Percentiles rank a stretch among this genome's conserved stretches.
These are phyloP conservation scores for Carapus acus DNA, from an alignment of 2,797 vertebrate genomes.

Conservation along the genomic window DNA sequence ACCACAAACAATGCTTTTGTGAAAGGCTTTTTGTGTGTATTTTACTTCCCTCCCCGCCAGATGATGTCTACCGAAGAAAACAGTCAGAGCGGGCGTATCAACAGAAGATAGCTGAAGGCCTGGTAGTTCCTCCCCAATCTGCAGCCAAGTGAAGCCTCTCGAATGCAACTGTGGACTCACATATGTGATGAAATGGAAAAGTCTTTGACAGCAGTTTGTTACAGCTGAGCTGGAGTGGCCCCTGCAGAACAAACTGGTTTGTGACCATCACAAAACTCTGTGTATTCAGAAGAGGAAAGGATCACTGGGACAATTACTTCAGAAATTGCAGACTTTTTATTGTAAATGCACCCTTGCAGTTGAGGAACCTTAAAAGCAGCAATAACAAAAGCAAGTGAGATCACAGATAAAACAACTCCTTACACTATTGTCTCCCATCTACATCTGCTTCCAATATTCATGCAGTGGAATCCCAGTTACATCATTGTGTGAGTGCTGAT, in stretches of 20 bases:
- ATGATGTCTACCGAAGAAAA: slow-evolving; percentile 96
- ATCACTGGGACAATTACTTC: slow-evolving; percentile 23
- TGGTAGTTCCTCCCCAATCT: slow-evolving; percentile 49
- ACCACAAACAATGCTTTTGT: too few relatives aligned
- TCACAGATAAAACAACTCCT: slow-evolving; percentile 6
- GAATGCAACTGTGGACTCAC: slow-evolving; percentile 20
- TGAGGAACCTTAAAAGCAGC: too few relatives aligned
- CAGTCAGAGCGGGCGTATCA: slow-evolving; percentile 82
- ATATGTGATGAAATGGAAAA: slow-evolving; percentile 14
- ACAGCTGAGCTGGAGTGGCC: slow-evolving; percentile 12
- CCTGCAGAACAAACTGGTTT: neutral
- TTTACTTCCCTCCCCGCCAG: slow-evolving; percentile 62
- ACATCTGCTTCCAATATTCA: slow-evolving; percentile 6
- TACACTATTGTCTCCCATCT: too few relatives aligned
- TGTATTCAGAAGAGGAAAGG: slow-evolving; percentile 8
- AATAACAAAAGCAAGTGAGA: slow-evolving; percentile 11
- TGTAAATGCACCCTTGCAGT: slow-evolving; percentile 28
- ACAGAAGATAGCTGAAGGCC: slow-evolving; percentile 66
- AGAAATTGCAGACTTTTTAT: slow-evolving; percentile 56
- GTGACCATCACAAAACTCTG: neutral
- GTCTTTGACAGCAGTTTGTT: slow-evolving; percentile 24
- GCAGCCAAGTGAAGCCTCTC: slow-evolving; percentile 60
- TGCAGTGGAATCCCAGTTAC: neutral
- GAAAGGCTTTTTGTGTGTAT: slow-evolving; percentile 2
- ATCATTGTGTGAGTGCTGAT: neutral